Evolutionary conservation across 1,140 invertebrate genomes (phyloP), one percentile per base, ranked within the genome.

Genomic region (Lordiphosa mommai): DNA sequence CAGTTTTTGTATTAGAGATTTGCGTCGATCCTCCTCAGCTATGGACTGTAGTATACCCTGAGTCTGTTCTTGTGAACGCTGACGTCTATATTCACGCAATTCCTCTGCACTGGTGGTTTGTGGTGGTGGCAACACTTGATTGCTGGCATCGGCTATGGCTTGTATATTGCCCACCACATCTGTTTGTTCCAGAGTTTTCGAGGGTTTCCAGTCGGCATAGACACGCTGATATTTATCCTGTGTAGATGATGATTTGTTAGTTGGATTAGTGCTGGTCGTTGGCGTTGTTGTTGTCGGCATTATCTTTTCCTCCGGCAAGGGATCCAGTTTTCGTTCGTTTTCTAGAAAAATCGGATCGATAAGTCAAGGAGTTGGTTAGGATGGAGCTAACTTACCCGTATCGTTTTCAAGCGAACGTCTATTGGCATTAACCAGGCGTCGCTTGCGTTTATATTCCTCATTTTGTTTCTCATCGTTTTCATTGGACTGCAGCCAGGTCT

Each of bases 401-500:
- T 95, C 94, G 89, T 92, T 92, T 92, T 96, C 95, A 88, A 95
- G 92, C 74, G 94, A 95, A 61, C 94, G 91, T 76, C 94, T 88
- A 89, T 95, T 94, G 57, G 90, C 89, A 48, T 92, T 92, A 52
- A 94, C 89, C 67, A 93, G 91, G 61, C 92, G 90, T 73, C 92
- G 91, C 68, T 91, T 91, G 34, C 91, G 91, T 61, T 91, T 89
- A 49, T 93, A 90, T 66, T 94, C 93, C 52, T 93, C 92, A 51
- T 91, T 92, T 47, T 93, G 92, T 55, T 92, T 92, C 87, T 96
- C 94, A 77, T 96, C 94, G 76, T 94, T 94, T 87, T 96, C 95
- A 89, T 95, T 96, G 52, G 96, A 95, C 59, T 95, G 93, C 60
- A 97, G 89, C 96, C 96, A 97, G 9, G 94, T 95, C 89, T 97